Conservation (phyloP, 2,888 invertebrate species). For the Pyrocoelia pectoralis region DNA sequence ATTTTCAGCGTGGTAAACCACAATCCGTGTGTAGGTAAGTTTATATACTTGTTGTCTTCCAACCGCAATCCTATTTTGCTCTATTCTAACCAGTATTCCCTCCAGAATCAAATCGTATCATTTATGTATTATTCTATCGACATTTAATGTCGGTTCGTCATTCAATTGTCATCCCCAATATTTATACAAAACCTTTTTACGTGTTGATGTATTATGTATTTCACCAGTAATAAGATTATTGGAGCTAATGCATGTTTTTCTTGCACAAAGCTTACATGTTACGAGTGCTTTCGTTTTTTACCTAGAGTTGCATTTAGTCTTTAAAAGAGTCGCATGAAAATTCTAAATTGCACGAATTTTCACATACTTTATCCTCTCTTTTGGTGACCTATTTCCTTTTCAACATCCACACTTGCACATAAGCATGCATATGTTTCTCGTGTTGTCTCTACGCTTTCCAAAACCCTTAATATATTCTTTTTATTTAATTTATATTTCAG, state of each 20-base stretch:
- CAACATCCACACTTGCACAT: slow-evolving; percentile 25
- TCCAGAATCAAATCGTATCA: slow-evolving; percentile 33
- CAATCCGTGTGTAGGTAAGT: slow-evolving; percentile 94
- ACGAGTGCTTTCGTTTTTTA: slow-evolving; percentile 22
- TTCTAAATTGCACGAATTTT: slow-evolving; percentile 15
- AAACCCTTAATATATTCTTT: slow-evolving; percentile 33
- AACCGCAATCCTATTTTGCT: slow-evolving; percentile 26
- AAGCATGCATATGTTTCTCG: slow-evolving; percentile 31
- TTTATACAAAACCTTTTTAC: slow-evolving; percentile 1
- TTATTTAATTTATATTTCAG: slow-evolving; percentile 64
- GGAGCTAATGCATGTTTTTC: slow-evolving; percentile 26
- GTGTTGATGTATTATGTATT: slow-evolving; percentile 1
- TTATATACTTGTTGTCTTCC: slow-evolving; percentile 34
- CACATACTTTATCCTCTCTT: background rate
- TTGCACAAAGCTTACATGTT: slow-evolving; percentile 18
- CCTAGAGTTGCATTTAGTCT: slow-evolving; percentile 21
- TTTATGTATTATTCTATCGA: slow-evolving; percentile 38
- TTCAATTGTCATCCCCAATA: slow-evolving; percentile 4
- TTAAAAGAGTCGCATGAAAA: slow-evolving; percentile 19
- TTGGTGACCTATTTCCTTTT: slow-evolving; percentile 14
- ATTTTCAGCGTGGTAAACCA: slow-evolving; percentile 91
- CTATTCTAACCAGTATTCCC: too few relatives aligned
- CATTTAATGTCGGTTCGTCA: slow-evolving; percentile 8
- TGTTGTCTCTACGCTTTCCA: slow-evolving; percentile 33
- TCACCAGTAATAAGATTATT: slow-evolving; percentile 16